phyloP scores from a whole-genome alignment of 2,888 invertebrate genomes.

The Pandemis cinnamomeana region DNA sequence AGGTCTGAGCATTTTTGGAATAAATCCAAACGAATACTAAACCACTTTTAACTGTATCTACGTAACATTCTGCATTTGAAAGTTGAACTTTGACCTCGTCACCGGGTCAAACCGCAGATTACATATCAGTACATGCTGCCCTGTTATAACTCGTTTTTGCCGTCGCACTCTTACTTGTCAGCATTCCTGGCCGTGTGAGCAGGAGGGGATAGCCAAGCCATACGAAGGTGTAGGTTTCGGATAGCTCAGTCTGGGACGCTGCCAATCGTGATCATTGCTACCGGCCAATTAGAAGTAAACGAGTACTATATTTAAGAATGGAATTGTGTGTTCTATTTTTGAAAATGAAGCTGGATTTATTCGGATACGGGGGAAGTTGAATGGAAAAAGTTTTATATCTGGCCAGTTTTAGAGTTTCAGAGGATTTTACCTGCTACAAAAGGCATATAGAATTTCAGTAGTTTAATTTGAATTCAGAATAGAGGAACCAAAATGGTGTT shows the following conservation, averaged over 20 bases:
- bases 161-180: constrained; percentile 16
- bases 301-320: constrained; percentile 43
- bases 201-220: constrained; percentile 1
- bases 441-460: neutral
- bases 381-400: neutral
- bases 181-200: neutral
- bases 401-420: neutral
- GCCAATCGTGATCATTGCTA: constrained; percentile 54
- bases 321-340: constrained; percentile 42
- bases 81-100: constrained; percentile 46
- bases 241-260: constrained; percentile 44
- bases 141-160: constrained; percentile 3
- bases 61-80: constrained; percentile 46
- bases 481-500: neutral
- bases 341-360: constrained; percentile 23
- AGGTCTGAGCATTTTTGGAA: constrained; percentile 47
- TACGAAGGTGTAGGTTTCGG: constrained; percentile 3
- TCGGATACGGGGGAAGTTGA: neutral
- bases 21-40: constrained; percentile 47
- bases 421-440: neutral
- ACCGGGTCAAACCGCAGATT: constrained; percentile 40
- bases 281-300: constrained; percentile 50
- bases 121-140: constrained; percentile 25
- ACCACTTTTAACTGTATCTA: constrained; percentile 37
- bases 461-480: neutral